Conservation (phyloP, 1,140 invertebrate species). For the Drosophila neocordata region DNA sequence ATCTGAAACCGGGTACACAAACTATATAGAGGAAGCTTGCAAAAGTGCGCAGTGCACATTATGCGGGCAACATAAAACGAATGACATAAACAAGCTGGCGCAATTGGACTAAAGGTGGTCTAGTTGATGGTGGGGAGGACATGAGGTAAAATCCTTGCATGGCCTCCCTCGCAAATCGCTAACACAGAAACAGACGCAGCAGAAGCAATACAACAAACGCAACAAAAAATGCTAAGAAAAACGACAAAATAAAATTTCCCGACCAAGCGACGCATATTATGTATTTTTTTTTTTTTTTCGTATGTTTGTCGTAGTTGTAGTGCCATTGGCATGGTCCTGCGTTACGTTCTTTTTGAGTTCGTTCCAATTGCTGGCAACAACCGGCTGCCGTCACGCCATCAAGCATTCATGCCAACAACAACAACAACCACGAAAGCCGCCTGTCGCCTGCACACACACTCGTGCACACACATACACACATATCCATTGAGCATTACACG, state of each 20-base stretch:
- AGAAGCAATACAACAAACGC: slow-evolving; percentile 50
- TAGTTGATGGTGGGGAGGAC: background rate
- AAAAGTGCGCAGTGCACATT: slow-evolving; percentile 56
- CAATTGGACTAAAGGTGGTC: background rate
- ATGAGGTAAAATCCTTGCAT: slow-evolving; percentile 55
- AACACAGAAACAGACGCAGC: slow-evolving; percentile 29
- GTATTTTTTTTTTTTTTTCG: slow-evolving; percentile 40
- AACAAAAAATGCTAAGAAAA: slow-evolving; percentile 27
- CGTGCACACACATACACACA: slow-evolving; percentile 29
- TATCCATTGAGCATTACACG: slow-evolving; percentile 65
- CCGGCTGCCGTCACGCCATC: slow-evolving; percentile 78
- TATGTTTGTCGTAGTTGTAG: slow-evolving; percentile 2
- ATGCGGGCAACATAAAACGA: slow-evolving; percentile 65
- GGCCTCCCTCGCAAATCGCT: slow-evolving; percentile 60
- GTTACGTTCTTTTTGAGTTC: slow-evolving; percentile 35
- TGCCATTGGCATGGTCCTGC: background rate
- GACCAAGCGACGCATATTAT: slow-evolving; percentile 66
- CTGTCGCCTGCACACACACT: slow-evolving; percentile 51
- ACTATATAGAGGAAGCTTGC: slow-evolving; percentile 36
- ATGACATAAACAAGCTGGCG: slow-evolving; percentile 64
- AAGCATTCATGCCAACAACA: slow-evolving; percentile 73
- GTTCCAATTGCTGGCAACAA: slow-evolving; percentile 78
- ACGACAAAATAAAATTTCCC: slow-evolving; percentile 68
- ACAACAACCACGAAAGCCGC: slow-evolving; percentile 39
- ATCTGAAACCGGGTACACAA: slow-evolving; percentile 11